Conservation (phyloP, 2,888 invertebrate genomes). For the Noctua fimbriata region DNA sequence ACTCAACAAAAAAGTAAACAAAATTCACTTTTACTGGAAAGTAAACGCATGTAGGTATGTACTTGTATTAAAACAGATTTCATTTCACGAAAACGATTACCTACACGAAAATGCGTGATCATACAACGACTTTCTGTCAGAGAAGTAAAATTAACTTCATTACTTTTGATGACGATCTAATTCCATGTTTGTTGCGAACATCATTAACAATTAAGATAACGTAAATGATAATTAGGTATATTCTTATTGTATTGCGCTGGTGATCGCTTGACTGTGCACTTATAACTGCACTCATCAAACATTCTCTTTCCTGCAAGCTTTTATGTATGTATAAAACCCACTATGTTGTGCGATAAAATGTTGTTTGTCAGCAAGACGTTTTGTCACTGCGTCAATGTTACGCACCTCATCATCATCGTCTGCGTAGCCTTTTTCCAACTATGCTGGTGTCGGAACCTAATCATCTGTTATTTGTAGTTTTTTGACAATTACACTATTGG, state of each 20-base stretch:
- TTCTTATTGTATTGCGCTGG: neutral
- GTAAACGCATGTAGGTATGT: neutral
- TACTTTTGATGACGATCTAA: constrained; percentile 37
- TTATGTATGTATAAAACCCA: neutral
- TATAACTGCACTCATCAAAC: neutral
- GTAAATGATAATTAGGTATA: too few relatives aligned
- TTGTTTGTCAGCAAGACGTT: neutral
- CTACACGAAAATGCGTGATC: constrained; percentile 47
- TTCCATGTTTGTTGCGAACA: neutral
- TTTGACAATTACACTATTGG: too few relatives aligned
- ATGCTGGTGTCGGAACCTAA: neutral
- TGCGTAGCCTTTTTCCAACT: neutral
- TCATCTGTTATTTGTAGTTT: neutral
- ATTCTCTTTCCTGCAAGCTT: neutral
- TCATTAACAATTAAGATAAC: too few relatives aligned
- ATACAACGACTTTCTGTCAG: constrained; percentile 31
- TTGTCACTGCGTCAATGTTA: neutral
- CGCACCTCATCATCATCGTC: neutral
- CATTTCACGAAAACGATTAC: constrained; percentile 48
- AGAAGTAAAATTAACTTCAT: constrained; percentile 29
- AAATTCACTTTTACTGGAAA: constrained; percentile 37
- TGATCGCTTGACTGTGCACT: too few relatives aligned
- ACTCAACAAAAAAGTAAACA: constrained; percentile 7
- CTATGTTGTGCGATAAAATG: neutral
- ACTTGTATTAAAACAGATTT: constrained; percentile 20